These are phyloP conservation scores for Poecilia gillii DNA, from an alignment of 2,797 vertebrate genomes.

Conservation along the genomic window DNA sequence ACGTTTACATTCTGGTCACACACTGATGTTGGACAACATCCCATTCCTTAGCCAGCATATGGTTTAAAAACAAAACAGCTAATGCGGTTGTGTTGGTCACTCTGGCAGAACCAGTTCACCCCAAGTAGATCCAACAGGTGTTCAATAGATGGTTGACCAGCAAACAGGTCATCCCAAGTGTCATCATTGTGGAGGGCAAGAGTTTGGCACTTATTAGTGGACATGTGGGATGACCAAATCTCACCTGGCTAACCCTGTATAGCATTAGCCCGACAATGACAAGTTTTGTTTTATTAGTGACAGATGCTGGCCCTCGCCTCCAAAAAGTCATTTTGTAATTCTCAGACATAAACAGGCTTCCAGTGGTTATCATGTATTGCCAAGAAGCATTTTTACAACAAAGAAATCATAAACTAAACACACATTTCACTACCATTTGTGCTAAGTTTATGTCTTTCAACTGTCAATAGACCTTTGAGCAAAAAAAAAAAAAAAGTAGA, in stretches of 20 bases:
- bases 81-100: not conserved
- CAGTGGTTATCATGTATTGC: not conserved
- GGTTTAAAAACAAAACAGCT: not conserved
- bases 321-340: not conserved
- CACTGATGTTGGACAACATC: not conserved
- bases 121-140: not conserved
- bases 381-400: not conserved
- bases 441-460: not conserved
- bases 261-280: not conserved
- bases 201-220: not conserved
- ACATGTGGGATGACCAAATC: not conserved
- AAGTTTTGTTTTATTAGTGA: not conserved
- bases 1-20: not conserved
- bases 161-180: not conserved
- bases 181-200: not conserved
- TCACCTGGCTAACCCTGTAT: not conserved
- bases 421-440: not conserved
- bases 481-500: conserved; percentile 37
- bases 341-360: not conserved
- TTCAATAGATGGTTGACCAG: not conserved
- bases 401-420: not conserved
- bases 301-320: not conserved
- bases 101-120: not conserved
- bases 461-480: conserved; percentile 17
- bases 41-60: not conserved